Evolutionary conservation across 2,113 vertebrate genomes (phyloP).

Genomic region (Etheostoma spectabile): DNA sequence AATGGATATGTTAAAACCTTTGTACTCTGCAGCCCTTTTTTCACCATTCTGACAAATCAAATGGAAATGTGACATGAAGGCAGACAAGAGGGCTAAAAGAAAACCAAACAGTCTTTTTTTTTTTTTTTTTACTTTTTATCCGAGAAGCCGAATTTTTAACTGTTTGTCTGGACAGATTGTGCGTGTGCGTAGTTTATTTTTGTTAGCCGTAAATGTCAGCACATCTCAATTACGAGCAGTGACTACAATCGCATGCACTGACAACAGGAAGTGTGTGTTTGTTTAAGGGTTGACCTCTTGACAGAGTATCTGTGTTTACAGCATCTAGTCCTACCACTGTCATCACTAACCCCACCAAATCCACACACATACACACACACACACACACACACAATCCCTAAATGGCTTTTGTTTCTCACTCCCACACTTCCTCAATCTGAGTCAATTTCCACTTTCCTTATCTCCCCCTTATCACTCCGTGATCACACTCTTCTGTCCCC

Average conservation of each 20-base stretch:
- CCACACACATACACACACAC: conserved; percentile 17
- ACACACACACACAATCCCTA: conserved; percentile 20
- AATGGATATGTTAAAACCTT: conserved; percentile 27
- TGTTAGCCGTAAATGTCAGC: conserved; percentile 62
- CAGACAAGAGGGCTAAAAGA: not conserved
- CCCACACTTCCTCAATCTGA: conserved; percentile 16
- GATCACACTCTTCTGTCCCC: not conserved
- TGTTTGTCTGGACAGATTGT: conserved; percentile 50
- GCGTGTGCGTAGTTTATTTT: conserved; percentile 53
- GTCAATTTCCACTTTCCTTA: conserved; percentile 23
- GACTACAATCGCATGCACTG: conserved; percentile 56
- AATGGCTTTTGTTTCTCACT: conserved; percentile 33
- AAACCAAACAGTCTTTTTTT: conserved; percentile 7
- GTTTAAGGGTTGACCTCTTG: conserved; percentile 79
- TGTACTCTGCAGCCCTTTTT: conserved; percentile 1
- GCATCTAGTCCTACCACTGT: conserved; percentile 58
- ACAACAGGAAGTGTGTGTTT: conserved; percentile 84
- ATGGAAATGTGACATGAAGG: conserved; percentile 1
- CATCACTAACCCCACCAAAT: conserved; percentile 41
- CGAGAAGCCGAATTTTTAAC: conserved; percentile 3
- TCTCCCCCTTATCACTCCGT: conserved; percentile 14
- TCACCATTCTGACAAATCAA: conserved; percentile 22
- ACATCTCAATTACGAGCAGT: conserved; percentile 72
- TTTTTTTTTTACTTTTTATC: not conserved
- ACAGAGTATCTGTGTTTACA: conserved; percentile 83